phyloP scores from a whole-genome alignment of 2,888 invertebrate species.

The Lasioglossum malachurum region DNA sequence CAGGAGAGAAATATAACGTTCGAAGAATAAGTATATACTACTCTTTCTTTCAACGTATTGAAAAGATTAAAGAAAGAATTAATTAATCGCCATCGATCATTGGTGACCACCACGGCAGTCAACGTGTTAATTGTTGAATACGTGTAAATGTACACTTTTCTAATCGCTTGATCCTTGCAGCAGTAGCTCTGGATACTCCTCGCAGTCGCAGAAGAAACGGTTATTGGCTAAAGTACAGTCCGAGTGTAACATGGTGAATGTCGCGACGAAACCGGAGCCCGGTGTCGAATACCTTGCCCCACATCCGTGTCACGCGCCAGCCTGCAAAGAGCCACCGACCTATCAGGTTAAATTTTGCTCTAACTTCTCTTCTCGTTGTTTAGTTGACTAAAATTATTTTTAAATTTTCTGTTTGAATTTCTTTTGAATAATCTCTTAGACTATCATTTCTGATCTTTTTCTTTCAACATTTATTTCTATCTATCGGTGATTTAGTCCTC shows the following conservation, averaged over 20 bases:
- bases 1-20: no score
- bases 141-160: background rate
- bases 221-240: constrained; percentile 94
- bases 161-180: constrained; percentile 48
- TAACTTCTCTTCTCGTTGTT: background rate
- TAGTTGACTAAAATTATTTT: background rate
- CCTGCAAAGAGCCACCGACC: constrained; percentile 86
- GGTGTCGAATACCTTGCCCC: constrained; percentile 85
- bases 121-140: background rate
- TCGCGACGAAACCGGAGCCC: constrained; percentile 88
- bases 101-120: background rate
- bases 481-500: background rate
- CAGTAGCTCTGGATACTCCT: constrained; percentile 85
- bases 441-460: background rate
- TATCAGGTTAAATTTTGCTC: constrained; percentile 80
- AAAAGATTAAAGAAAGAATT: background rate
- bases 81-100: background rate
- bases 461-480: background rate
- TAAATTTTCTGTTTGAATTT: background rate
- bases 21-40: no score
- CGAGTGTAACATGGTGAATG: constrained; percentile 88
- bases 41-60: no score
- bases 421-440: background rate
- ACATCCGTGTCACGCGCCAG: constrained; percentile 85
- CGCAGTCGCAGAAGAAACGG: constrained; percentile 95